These are phyloP conservation scores for Ctenodactylus gundi DNA, from an alignment of 2,113 vertebrate species.

Conservation along the genomic window DNA sequence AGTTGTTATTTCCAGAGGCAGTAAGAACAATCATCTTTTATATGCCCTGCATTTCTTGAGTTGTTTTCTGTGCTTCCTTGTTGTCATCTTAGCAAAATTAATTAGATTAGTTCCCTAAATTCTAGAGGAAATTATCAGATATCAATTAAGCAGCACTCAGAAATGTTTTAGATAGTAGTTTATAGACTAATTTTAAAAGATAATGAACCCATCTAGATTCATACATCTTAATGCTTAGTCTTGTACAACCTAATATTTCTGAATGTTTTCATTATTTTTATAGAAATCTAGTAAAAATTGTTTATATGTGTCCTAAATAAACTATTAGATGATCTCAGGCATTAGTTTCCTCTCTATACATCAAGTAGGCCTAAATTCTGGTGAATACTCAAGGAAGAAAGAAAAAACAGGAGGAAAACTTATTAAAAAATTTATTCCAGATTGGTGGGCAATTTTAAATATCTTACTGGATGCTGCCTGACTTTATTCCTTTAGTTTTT, in stretches of 20 bases:
- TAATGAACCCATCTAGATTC: constrained; percentile 41
- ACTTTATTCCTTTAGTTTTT: background rate
- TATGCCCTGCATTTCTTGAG: constrained; percentile 63
- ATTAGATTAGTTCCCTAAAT: constrained; percentile 73
- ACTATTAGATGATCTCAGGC: constrained; percentile 16
- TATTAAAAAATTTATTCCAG: background rate
- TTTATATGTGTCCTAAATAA: constrained; percentile 48
- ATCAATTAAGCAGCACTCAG: constrained; percentile 48
- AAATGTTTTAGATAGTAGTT: constrained; percentile 62
- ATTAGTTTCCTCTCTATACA: constrained; percentile 22
- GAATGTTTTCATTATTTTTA: constrained; percentile 42
- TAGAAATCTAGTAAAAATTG: constrained; percentile 31
- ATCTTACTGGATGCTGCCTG: background rate
- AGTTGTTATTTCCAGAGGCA: constrained; percentile 80
- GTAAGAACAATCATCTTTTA: constrained; percentile 75
- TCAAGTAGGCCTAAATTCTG: background rate
- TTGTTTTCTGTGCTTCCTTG: constrained; percentile 72
- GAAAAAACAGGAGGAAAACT: background rate
- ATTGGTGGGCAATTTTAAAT: background rate
- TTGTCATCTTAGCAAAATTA: constrained; percentile 75
- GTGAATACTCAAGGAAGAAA: background rate
- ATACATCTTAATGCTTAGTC: constrained; percentile 46
- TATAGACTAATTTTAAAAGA: constrained; percentile 67
- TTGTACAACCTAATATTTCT: constrained; percentile 30
- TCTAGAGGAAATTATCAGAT: constrained; percentile 69